These are phyloP conservation scores for Spondyliosoma cantharus DNA, from an alignment of 2,797 vertebrate genomes.

Conservation along the genomic window DNA sequence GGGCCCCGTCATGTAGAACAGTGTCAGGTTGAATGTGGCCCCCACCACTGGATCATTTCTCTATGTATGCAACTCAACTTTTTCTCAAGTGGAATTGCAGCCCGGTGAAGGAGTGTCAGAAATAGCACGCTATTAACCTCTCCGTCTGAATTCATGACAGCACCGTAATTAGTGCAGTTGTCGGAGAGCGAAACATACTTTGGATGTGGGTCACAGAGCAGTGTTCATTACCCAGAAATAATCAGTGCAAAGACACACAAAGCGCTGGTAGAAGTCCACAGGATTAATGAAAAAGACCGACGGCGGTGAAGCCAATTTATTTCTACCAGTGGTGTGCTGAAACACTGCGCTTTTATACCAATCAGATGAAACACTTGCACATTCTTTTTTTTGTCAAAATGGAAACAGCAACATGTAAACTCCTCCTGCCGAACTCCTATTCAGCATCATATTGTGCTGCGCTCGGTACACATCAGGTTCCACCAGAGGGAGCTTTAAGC, in stretches of 20 bases:
- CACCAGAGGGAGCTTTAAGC: conserved; percentile 76
- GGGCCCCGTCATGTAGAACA: conserved; percentile 18
- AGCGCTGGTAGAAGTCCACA: conserved; percentile 19
- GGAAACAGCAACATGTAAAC: not conserved
- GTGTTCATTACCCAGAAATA: conserved; percentile 63
- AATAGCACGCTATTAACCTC: conserved; percentile 82
- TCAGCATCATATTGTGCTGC: not conserved
- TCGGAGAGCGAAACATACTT: conserved; percentile 75
- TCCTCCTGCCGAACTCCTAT: not conserved
- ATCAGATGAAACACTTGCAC: not conserved
- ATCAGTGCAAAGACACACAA: conserved; percentile 51
- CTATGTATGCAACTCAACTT: conserved; percentile 37
- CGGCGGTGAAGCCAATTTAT: conserved; percentile 5
- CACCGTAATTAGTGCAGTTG: conserved; percentile 77
- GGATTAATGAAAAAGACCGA: conserved; percentile 5
- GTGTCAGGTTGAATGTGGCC: conserved; percentile 33
- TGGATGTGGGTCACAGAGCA: conserved; percentile 74
- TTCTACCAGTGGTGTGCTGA: not conserved
- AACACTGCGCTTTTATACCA: not conserved
- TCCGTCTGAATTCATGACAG: conserved; percentile 70
- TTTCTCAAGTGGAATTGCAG: conserved; percentile 55
- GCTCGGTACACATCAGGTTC: conserved; percentile 26
- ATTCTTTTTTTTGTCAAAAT: not conserved
- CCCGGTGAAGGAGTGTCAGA: conserved; percentile 57
- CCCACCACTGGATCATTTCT: conserved; percentile 23